A percentile compares a stretch with the other conserved stretches of the same genome.
Evolutionary conservation across 2,797 vertebrate species (phyloP).

Genomic region (Sparidentex hasta): DNA sequence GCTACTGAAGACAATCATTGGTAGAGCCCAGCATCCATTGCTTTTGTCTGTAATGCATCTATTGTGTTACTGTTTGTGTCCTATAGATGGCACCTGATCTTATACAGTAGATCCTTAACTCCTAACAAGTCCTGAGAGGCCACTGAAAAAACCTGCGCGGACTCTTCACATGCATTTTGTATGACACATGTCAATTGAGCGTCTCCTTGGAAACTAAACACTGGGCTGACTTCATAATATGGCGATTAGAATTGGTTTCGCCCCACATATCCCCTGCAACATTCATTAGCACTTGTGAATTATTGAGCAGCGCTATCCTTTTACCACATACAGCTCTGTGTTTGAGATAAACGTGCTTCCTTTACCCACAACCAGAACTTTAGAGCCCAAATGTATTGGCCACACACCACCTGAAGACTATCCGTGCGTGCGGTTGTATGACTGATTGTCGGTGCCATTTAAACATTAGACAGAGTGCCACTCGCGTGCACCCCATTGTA

Average conservation of each 20-base stretch:
- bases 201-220: conserved; percentile 89
- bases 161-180: conserved; percentile 86
- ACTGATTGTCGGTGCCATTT: conserved; percentile 42
- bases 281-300: conserved; percentile 93
- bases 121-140: conserved; percentile 61
- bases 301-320: conserved; percentile 92
- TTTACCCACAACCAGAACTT: conserved; percentile 85
- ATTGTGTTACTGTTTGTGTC: conserved; percentile 52
- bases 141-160: conserved; percentile 60
- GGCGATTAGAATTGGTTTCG: conserved; percentile 91
- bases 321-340: conserved; percentile 86
- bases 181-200: conserved; percentile 87
- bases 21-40: conserved; percentile 6
- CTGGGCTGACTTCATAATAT: conserved; percentile 89
- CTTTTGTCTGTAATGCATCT: conserved; percentile 12
- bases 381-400: conserved; percentile 71
- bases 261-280: conserved; percentile 91
- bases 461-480: conserved; percentile 52
- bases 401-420: conserved; percentile 29
- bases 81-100: conserved; percentile 69
- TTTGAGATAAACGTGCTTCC: conserved; percentile 84
- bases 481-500: conserved; percentile 54
- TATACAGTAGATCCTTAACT: conserved; percentile 61
- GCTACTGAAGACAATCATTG: background rate
- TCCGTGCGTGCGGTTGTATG: conserved; percentile 1